Evolutionary conservation across 2,113 vertebrate species (phyloP).

Genomic region (Cheirogaleus medius): DNA sequence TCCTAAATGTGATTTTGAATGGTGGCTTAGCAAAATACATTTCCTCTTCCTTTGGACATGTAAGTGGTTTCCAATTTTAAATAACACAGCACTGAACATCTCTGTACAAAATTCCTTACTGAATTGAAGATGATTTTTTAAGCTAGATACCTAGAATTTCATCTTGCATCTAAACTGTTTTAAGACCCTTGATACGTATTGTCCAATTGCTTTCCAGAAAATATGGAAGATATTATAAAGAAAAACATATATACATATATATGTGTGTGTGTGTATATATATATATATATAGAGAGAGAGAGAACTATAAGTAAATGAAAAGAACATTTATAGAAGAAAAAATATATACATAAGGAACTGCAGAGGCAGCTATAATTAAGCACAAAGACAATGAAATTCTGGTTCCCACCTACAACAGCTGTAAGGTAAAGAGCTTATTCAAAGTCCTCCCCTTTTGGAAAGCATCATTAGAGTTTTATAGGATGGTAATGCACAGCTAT

Average conservation of each 20-base stretch:
- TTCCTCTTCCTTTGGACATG: not conserved
- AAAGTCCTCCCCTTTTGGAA: not conserved
- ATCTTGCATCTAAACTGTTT: not conserved
- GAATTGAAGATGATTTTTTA: not conserved
- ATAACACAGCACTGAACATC: not conserved
- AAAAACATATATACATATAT: not conserved
- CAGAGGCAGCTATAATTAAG: not conserved
- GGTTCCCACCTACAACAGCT: not conserved
- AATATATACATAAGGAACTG: not conserved
- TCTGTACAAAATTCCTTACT: constrained; percentile 14
- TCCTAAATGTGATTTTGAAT: not conserved
- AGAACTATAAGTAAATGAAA: not conserved
- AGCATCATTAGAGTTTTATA: not conserved
- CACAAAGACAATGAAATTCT: not conserved
- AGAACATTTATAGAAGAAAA: not conserved
- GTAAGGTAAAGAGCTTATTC: not conserved
- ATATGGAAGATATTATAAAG: not conserved
- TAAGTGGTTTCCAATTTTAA: constrained; percentile 22
- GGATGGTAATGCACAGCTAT: not conserved
- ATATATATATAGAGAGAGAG: not conserved
- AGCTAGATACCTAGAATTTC: not conserved
- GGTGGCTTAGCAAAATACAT: not conserved
- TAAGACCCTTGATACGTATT: not conserved
- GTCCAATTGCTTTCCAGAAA: not conserved
- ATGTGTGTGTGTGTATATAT: no score